These are phyloP conservation scores for Arothron firmamentum DNA, from an alignment of 2,113 vertebrate genomes.

Conservation along the genomic window DNA sequence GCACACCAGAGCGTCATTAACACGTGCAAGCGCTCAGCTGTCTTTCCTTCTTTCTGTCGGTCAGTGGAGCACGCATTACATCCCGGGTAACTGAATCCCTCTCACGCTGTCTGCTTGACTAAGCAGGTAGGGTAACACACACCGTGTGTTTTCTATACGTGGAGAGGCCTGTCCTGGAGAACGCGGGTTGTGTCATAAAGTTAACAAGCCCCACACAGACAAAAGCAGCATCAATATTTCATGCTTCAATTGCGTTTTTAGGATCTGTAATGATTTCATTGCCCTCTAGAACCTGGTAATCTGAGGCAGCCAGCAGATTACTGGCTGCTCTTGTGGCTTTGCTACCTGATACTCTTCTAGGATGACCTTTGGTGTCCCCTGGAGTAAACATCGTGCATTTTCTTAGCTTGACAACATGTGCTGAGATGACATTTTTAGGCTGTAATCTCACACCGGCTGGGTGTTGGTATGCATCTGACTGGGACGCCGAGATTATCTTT, in stretches of 20 bases:
- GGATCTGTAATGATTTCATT: too few relatives aligned
- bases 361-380: not conserved
- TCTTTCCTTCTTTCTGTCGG: not conserved
- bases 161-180: constrained; percentile 3
- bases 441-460: too few relatives aligned
- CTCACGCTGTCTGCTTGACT: constrained; percentile 16
- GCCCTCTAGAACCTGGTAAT: not conserved
- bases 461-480: too few relatives aligned
- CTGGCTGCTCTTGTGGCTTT: not conserved
- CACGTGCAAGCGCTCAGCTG: too few relatives aligned
- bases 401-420: not conserved
- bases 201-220: too few relatives aligned
- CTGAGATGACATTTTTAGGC: not conserved
- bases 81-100: constrained; percentile 34
- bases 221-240: too few relatives aligned
- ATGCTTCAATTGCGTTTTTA: too few relatives aligned
- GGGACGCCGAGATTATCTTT: too few relatives aligned
- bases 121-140: constrained; percentile 30
- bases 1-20: too few relatives aligned
- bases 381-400: not conserved
- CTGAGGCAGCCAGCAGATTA: constrained; percentile 4
- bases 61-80: constrained; percentile 50
- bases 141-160: constrained; percentile 4
- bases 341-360: not conserved
- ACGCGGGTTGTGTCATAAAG: too few relatives aligned